Percentiles rank a stretch among this genome's conserved stretches.
Evolutionary conservation across 2,888 invertebrate genomes (phyloP).

Genomic region (Anodontia alba): DNA sequence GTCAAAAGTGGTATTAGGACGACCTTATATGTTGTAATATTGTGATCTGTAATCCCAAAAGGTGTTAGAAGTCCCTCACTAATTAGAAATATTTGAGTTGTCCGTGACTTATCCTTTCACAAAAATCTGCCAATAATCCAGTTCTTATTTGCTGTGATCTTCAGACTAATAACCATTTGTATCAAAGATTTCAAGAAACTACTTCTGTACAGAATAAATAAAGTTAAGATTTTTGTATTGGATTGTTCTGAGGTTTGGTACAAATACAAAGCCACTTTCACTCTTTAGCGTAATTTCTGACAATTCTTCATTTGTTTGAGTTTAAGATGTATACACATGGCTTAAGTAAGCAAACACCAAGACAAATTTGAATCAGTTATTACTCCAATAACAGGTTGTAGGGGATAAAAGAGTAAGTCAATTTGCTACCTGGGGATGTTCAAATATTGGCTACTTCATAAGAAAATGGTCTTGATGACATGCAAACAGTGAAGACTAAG

Average conservation of each 20-base stretch:
- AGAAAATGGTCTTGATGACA: no score
- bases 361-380: slow-evolving; percentile 17
- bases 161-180: slow-evolving; percentile 42
- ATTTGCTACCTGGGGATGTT: slow-evolving; percentile 12
- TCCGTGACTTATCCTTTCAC: slow-evolving; percentile 32
- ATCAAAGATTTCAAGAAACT: slow-evolving; percentile 36
- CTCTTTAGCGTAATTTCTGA: neutral
- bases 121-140: slow-evolving; percentile 40
- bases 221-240: slow-evolving; percentile 20
- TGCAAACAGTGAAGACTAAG: no score
- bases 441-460: no score
- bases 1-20: no score
- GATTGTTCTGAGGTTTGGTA: slow-evolving; percentile 12
- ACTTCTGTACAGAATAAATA: slow-evolving; percentile 28
- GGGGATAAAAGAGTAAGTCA: neutral
- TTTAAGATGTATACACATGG: slow-evolving; percentile 8
- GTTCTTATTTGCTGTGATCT: slow-evolving; percentile 41
- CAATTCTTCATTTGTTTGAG: slow-evolving; percentile 9
- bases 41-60: slow-evolving; percentile 1
- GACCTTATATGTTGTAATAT: neutral
- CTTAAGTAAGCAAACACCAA: slow-evolving; percentile 14
- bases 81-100: slow-evolving; percentile 54
- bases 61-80: slow-evolving; percentile 9
- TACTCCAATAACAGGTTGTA: neutral
- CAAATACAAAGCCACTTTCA: slow-evolving; percentile 15